Conservation (phyloP, 2,113 vertebrate species). For the Petaurus breviceps region DNA sequence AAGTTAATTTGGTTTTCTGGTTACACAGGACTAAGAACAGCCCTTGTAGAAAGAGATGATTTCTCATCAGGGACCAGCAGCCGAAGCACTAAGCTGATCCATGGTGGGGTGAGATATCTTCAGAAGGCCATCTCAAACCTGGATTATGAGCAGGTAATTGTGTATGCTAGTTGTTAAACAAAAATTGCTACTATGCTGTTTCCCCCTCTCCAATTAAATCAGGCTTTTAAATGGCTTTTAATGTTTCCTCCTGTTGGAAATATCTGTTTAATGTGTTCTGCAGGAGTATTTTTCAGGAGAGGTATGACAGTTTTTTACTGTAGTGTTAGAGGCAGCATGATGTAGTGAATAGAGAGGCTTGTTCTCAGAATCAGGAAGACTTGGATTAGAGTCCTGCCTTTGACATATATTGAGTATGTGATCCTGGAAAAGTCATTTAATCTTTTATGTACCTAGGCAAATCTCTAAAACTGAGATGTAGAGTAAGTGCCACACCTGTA, state of each 20-base stretch:
- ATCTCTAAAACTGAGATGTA: background rate
- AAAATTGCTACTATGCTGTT: constrained; percentile 71
- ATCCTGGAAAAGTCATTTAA: background rate
- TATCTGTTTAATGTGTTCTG: constrained; percentile 35
- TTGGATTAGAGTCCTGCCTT: background rate
- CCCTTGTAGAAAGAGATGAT: constrained; percentile 94
- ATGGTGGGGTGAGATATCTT: constrained; percentile 96
- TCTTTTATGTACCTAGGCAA: background rate
- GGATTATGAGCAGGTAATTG: constrained; percentile 98
- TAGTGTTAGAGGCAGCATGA: background rate
- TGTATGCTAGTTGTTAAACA: constrained; percentile 82
- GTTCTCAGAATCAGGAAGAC: background rate
- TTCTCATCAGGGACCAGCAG: constrained; percentile 98
- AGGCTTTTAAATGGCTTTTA: constrained; percentile 42
- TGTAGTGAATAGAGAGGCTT: background rate
- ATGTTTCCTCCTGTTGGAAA: constrained; percentile 44
- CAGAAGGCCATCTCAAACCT: constrained; percentile 98
- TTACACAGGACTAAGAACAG: constrained; percentile 95
- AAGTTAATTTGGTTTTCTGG: constrained; percentile 93
- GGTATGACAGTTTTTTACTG: background rate
- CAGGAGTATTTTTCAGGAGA: constrained; percentile 20
- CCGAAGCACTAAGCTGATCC: constrained; percentile 96
- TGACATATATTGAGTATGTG: background rate
- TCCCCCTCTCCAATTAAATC: constrained; percentile 75
- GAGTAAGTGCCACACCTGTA: background rate